Conservation (phyloP, 2,888 invertebrate genomes). For the Heliconius erato region DNA sequence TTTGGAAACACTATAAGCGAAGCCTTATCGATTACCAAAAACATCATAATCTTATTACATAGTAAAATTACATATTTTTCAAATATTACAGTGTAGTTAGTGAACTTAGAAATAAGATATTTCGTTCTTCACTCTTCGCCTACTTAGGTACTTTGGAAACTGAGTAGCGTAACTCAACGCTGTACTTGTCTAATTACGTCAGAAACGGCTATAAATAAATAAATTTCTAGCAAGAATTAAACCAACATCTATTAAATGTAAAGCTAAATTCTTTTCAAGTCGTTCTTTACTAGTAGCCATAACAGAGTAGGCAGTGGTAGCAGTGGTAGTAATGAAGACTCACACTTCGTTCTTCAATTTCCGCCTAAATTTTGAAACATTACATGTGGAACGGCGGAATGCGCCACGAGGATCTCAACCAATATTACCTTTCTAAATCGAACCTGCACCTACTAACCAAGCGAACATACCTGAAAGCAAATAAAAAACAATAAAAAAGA, state of each 20-base stretch:
- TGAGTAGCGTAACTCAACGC: not conserved
- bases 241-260: too few relatives aligned
- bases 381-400: not conserved
- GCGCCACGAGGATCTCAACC: not conserved
- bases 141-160: not conserved
- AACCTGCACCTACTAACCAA: not conserved
- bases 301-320: too few relatives aligned
- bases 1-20: not conserved
- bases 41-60: not conserved
- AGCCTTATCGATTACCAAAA: conserved; percentile 5
- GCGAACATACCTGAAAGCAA: conserved; percentile 12
- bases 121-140: not conserved
- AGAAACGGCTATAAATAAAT: too few relatives aligned
- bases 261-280: too few relatives aligned
- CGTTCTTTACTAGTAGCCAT: too few relatives aligned
- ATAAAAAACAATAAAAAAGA: not conserved
- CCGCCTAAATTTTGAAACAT: too few relatives aligned
- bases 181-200: not conserved
- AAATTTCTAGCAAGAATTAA: too few relatives aligned
- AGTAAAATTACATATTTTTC: not conserved
- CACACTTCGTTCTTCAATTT: too few relatives aligned
- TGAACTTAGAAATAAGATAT: not conserved
- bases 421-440: not conserved
- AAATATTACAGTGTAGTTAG: not conserved
- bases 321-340: too few relatives aligned